Conservation (phyloP, 2,113 vertebrate genomes). For the Catharus minimus region DNA sequence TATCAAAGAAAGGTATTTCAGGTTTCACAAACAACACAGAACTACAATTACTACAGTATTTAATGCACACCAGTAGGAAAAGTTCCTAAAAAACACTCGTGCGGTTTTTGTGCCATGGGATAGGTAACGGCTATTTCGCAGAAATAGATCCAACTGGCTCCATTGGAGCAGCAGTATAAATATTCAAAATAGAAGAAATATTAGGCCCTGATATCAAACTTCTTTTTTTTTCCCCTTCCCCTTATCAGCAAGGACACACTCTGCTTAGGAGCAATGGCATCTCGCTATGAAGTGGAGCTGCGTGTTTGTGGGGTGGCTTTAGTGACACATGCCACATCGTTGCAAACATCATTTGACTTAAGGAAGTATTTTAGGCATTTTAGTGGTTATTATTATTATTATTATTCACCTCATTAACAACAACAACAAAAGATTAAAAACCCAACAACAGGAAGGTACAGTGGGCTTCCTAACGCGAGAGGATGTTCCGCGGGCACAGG, state of each 20-base stretch:
- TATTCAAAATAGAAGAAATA: constrained; percentile 61
- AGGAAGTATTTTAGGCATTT: constrained; percentile 28
- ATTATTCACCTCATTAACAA: constrained; percentile 8
- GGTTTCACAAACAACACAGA: constrained; percentile 29
- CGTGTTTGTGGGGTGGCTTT: neutral
- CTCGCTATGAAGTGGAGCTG: neutral
- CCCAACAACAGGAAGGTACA: neutral
- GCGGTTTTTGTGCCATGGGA: constrained; percentile 38
- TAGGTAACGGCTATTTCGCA: constrained; percentile 61
- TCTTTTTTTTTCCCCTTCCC: neutral
- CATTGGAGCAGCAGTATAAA: constrained; percentile 69
- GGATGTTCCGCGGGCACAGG: neutral
- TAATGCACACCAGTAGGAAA: constrained; percentile 37
- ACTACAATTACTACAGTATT: constrained; percentile 44
- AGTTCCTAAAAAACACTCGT: constrained; percentile 43
- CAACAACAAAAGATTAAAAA: neutral
- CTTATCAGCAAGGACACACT: constrained; percentile 23
- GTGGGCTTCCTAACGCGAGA: neutral
- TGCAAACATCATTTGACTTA: neutral
- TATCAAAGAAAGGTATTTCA: neutral
- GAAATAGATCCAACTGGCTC: constrained; percentile 70
- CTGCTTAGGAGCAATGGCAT: neutral
- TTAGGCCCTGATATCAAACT: constrained; percentile 49
- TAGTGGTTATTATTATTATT: constrained; percentile 8
- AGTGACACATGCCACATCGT: neutral